phyloP scores from a whole-genome alignment of 2,888 invertebrate species.

The Crematogaster levior region DNA sequence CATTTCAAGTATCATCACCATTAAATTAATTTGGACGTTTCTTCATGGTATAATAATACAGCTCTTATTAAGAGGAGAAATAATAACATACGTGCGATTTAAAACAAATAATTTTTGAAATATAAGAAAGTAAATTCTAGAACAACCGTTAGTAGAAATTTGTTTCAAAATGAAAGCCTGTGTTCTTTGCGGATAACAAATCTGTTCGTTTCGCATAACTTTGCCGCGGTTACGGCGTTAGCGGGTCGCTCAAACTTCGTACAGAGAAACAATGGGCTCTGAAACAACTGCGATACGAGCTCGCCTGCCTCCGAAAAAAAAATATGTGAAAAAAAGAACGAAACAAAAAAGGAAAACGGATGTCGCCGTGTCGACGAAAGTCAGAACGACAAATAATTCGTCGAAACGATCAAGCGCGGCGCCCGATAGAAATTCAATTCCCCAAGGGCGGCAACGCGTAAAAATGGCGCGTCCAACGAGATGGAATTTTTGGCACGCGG shows the following conservation, averaged over 20 bases:
- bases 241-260: constrained; percentile 45
- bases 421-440: constrained; percentile 71
- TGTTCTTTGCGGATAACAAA: constrained; percentile 41
- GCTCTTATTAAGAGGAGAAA: background rate
- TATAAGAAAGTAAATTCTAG: background rate
- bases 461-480: constrained; percentile 68
- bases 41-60: background rate
- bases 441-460: constrained; percentile 59
- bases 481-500: constrained; percentile 71
- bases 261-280: constrained; percentile 38
- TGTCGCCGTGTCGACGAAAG: constrained; percentile 55
- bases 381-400: constrained; percentile 69
- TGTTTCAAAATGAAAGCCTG: background rate
- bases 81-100: background rate
- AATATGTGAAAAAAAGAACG: constrained; percentile 2
- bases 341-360: constrained; percentile 53
- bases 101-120: background rate
- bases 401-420: constrained; percentile 67
- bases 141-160: background rate
- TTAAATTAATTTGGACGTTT: background rate
- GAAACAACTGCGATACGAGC: constrained; percentile 44
- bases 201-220: constrained; percentile 49
- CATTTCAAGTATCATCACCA: background rate
- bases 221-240: constrained; percentile 36
- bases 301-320: constrained; percentile 16